These are phyloP conservation scores for Myrmecophaga tridactyla DNA, from an alignment of 2,113 vertebrate genomes.

Conservation along the genomic window DNA sequence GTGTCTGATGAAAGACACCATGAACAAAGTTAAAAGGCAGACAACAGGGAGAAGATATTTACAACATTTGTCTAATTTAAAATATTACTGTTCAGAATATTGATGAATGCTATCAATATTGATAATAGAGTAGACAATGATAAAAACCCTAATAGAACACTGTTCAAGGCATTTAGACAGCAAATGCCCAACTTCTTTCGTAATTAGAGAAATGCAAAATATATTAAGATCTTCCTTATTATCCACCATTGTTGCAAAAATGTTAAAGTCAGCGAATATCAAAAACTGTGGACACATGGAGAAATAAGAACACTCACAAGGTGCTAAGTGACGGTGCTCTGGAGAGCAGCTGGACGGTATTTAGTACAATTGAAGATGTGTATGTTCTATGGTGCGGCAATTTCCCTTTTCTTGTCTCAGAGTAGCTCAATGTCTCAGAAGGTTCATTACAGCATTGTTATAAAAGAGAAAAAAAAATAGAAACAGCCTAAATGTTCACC, in stretches of 20 bases:
- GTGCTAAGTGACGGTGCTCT: not conserved
- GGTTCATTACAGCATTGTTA: not conserved
- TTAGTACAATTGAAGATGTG: not conserved
- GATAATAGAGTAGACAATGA: not conserved
- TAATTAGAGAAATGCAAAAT: not conserved
- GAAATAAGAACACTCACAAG: not conserved
- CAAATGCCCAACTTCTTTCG: not conserved
- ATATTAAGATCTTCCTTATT: not conserved
- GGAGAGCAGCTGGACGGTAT: not conserved
- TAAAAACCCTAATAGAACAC: not conserved
- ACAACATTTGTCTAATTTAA: not conserved
- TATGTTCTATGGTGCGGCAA: not conserved
- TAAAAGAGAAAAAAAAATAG: not conserved
- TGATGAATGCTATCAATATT: not conserved
- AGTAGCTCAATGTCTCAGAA: not conserved
- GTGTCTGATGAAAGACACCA: not conserved
- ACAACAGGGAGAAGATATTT: not conserved
- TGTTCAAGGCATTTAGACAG: not conserved
- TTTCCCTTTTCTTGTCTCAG: not conserved
- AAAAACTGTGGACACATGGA: not conserved
- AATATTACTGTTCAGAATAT: not conserved
- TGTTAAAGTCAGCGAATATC: not conserved
- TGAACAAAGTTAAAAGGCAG: not conserved
- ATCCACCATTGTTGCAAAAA: not conserved
- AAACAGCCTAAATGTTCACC: not conserved